These are phyloP conservation scores for Bacillus rossius DNA, from an alignment of 1,140 invertebrate species.

Conservation along the genomic window DNA sequence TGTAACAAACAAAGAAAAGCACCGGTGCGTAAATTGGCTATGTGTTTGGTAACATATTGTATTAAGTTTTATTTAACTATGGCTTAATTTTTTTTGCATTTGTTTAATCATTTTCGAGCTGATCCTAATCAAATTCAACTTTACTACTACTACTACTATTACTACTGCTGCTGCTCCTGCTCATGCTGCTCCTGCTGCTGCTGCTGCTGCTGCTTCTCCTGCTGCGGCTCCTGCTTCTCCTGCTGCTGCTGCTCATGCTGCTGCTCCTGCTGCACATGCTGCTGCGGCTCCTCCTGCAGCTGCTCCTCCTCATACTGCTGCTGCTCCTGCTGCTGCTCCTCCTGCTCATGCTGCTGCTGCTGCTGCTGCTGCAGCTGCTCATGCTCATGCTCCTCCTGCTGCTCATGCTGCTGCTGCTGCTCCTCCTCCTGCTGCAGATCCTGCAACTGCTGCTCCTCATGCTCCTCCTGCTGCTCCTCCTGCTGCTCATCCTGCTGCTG, in stretches of 20 bases:
- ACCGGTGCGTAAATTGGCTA: too few species aligned
- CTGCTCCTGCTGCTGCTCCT: background rate
- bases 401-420: background rate
- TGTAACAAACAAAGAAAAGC: too few species aligned
- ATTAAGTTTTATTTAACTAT: too few species aligned
- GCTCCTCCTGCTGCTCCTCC: background rate
- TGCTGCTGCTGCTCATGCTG: background rate
- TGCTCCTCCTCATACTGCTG: background rate
- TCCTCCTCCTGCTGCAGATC: background rate
- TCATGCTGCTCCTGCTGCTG: background rate
- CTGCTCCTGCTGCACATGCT: background rate
- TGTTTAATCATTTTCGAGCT: too few species aligned
- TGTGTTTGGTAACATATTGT: too few species aligned
- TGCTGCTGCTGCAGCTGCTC: background rate
- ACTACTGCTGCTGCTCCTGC: background rate
- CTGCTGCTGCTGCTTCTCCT: background rate
- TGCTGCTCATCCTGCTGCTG: background rate
- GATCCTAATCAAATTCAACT: too few species aligned
- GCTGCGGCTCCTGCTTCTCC: background rate
- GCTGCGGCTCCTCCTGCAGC: background rate
- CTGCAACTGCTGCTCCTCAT: background rate
- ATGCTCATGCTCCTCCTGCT: background rate
- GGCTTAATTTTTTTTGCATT: too few species aligned
- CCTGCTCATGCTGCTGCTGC: too few species aligned
- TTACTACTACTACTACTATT: background rate